Evolutionary conservation across 2,113 vertebrate species (phyloP).

Genomic region (Podarcis raffonei): DNA sequence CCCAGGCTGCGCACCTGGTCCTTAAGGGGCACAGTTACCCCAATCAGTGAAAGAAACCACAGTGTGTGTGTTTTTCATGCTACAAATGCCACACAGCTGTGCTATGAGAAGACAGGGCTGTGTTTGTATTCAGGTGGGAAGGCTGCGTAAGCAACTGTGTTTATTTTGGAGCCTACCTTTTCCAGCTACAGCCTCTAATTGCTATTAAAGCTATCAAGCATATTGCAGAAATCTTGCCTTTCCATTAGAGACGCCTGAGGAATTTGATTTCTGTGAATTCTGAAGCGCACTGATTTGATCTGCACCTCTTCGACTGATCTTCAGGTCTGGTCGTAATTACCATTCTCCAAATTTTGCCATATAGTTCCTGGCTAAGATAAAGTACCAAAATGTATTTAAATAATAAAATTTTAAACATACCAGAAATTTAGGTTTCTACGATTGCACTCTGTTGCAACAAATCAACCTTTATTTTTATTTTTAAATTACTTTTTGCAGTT

Average conservation of each 20-base stretch:
- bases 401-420: too few relatives aligned
- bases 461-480: too few relatives aligned
- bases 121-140: background rate
- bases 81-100: background rate
- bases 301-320: background rate
- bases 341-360: too few relatives aligned
- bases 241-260: background rate
- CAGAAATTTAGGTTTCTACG: too few relatives aligned
- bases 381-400: too few relatives aligned
- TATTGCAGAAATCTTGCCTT: background rate
- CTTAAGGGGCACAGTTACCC: too few relatives aligned
- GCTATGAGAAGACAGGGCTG: background rate
- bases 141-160: background rate
- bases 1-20: too few relatives aligned
- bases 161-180: background rate
- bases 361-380: too few relatives aligned
- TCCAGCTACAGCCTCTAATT: background rate
- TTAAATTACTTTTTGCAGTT: too few relatives aligned
- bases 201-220: background rate
- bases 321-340: background rate
- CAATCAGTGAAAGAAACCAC: rapidly evolving
- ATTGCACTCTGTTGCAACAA: too few relatives aligned
- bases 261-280: background rate
- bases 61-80: background rate
- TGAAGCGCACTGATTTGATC: background rate